Evolutionary conservation across 2,888 invertebrate species (phyloP), one percentile per base, ranked within the genome.

Genomic region (Eugnorisma glareosa): DNA sequence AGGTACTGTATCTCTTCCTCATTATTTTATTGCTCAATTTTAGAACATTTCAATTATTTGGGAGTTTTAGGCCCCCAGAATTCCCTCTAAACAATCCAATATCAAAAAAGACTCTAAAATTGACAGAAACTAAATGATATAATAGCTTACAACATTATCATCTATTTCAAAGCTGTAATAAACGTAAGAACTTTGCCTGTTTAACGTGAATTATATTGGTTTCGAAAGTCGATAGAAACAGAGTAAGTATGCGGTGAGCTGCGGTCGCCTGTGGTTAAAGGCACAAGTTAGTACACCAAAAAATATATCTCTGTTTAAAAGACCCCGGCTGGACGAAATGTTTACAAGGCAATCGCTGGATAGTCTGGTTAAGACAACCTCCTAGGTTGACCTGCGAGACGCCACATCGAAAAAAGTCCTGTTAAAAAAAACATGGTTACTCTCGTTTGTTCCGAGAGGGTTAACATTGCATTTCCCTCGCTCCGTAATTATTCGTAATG

Each of bases 161-260:
- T 28, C 18, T 31, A 31, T 63, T 79, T 48, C 24, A 70, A 78
- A 48, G 28, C 37, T 57, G 10, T 45, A 45, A 21, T 67, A 66
- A 54, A 73, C 10, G 21, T 64, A 35, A 37, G 7, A 72, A 59
- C 45, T 79, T 80, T 28, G 35, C 43, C 35, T n/a, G n/a, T 40
- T 35, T 57, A 54, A 70, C 74, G 28, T 67, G 40, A 91, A 83
- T 91, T 89, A 90, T 89, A 85, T 88, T 82, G 85, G 85, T 88
- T 90, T 87, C 89, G 87, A 88, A 90, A 92, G 90, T 88, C 88
- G 86, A 90, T 90, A 88, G 83, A 84, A 74, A 64, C 59, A 31
- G 28, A 45, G 57, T 54, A 40, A 61, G 66, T 73, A 37, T 24
- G 35, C 63, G 83, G 67, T 73, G 63, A 83, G 77, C 69, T 87